Evolutionary conservation across 2,113 vertebrate genomes (phyloP).

Genomic region (Phyllostomus discolor): DNA sequence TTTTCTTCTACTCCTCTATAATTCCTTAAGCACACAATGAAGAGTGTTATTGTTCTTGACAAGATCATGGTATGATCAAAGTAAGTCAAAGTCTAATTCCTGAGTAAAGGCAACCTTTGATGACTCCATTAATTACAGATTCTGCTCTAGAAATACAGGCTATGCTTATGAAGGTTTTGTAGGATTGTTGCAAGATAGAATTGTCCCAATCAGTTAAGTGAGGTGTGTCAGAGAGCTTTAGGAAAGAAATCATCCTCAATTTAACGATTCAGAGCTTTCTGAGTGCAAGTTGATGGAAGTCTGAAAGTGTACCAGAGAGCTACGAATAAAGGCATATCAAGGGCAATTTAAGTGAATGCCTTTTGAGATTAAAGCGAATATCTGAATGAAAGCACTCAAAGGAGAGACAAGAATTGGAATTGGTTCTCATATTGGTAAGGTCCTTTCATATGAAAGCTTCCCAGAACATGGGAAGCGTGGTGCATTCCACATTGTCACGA

Average conservation of each 20-base stretch:
- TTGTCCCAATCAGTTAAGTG: not conserved
- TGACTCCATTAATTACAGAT: not conserved
- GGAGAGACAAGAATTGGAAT: not conserved
- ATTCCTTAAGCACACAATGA: not conserved
- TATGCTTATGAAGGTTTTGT: not conserved
- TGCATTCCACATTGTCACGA: not conserved
- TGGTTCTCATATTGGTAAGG: not conserved
- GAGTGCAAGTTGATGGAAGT: not conserved
- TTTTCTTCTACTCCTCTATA: not conserved
- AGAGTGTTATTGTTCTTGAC: not conserved
- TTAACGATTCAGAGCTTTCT: conserved; percentile 22
- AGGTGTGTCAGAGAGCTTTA: not conserved
- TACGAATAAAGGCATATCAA: conserved; percentile 1
- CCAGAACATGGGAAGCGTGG: not conserved
- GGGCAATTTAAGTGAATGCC: conserved; percentile 11
- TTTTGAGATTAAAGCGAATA: conserved; percentile 41
- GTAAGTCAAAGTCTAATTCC: not conserved
- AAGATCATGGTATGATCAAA: not conserved
- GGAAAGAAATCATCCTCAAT: not conserved
- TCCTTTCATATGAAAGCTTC: not conserved
- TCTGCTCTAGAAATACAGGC: not conserved
- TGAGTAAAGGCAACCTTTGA: not conserved
- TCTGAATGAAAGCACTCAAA: conserved; percentile 23
- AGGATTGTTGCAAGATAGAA: not conserved
- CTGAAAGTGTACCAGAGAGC: not conserved